Evolutionary conservation across 2,888 invertebrate species (phyloP).

Genomic region (Andrena marginata): DNA sequence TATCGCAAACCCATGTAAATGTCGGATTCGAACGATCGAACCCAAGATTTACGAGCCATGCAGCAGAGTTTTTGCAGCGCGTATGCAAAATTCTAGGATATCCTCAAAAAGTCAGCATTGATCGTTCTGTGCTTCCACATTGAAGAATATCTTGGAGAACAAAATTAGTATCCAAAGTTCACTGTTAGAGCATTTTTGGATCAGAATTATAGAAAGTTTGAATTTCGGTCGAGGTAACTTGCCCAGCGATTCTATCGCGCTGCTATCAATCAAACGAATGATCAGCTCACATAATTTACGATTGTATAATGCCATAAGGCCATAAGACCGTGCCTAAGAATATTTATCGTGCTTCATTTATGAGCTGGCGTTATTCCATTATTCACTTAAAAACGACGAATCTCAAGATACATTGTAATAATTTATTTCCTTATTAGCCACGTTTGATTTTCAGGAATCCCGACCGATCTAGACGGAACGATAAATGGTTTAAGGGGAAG

Average conservation of each 20-base stretch:
- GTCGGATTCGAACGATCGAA: constrained; percentile 4
- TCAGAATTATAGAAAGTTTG: neutral
- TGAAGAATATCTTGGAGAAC: neutral
- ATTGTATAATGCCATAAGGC: constrained; percentile 19
- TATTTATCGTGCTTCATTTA: constrained; percentile 26
- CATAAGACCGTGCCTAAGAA: constrained; percentile 11
- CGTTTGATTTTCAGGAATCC: constrained; percentile 2
- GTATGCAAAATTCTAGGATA: constrained; percentile 2
- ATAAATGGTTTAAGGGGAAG: constrained; percentile 7
- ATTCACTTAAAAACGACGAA: constrained; percentile 25
- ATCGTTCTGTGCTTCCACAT: neutral
- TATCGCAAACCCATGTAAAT: constrained; percentile 8
- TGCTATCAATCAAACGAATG: constrained; percentile 42
- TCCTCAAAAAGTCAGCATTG: constrained; percentile 6
- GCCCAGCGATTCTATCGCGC: constrained; percentile 18
- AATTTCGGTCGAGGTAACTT: neutral
- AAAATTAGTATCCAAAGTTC: neutral
- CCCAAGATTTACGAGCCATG: constrained; percentile 2
- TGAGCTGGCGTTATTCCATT: constrained; percentile 4
- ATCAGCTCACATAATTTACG: constrained; percentile 31
- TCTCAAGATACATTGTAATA: neutral
- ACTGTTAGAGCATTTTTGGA: neutral
- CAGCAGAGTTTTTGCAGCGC: constrained; percentile 10
- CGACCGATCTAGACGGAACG: neutral
- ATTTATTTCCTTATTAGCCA: neutral